Percentiles rank a stretch among this genome's conserved stretches.
Evolutionary conservation across 2,888 invertebrate species (phyloP).

Genomic region (Lithophane socia): DNA sequence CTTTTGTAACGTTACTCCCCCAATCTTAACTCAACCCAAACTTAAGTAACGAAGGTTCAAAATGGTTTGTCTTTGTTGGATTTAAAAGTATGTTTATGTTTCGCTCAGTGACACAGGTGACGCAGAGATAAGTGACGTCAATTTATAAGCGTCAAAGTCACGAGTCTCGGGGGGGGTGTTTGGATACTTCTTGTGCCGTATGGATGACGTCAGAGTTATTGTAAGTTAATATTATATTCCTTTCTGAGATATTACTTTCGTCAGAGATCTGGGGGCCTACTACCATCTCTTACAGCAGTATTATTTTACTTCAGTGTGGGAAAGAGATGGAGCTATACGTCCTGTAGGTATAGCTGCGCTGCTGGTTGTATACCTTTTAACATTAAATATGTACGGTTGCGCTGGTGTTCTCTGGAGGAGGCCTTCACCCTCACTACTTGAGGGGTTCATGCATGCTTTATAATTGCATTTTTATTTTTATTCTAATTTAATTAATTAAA

Average conservation of each 20-base stretch:
- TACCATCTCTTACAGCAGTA: too few species aligned
- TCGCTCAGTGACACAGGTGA: slow-evolving; percentile 72
- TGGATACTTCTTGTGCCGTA: slow-evolving; percentile 51
- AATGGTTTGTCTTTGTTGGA: slow-evolving; percentile 18
- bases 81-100: slow-evolving; percentile 61
- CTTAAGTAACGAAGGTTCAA: neutral
- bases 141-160: slow-evolving; percentile 82
- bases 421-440: too few species aligned
- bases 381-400: too few species aligned
- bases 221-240: slow-evolving; percentile 49
- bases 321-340: too few species aligned
- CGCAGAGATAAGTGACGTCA: slow-evolving; percentile 76
- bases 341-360: too few species aligned
- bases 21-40: slow-evolving; percentile 14
- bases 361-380: too few species aligned
- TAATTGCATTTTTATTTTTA: too few species aligned
- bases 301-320: too few species aligned
- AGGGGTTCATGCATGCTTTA: too few species aligned
- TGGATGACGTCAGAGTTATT: slow-evolving; percentile 54
- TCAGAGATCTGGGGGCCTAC: too few species aligned
- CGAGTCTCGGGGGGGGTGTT: slow-evolving; percentile 60
- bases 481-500: too few species aligned
- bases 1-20: slow-evolving; percentile 17
- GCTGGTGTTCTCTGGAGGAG: too few species aligned
- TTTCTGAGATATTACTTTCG: neutral